Evolutionary conservation across 2,797 vertebrate genomes (phyloP), one percentile per base, ranked within the genome.

Genomic region (Tokudaia muenninki): DNA sequence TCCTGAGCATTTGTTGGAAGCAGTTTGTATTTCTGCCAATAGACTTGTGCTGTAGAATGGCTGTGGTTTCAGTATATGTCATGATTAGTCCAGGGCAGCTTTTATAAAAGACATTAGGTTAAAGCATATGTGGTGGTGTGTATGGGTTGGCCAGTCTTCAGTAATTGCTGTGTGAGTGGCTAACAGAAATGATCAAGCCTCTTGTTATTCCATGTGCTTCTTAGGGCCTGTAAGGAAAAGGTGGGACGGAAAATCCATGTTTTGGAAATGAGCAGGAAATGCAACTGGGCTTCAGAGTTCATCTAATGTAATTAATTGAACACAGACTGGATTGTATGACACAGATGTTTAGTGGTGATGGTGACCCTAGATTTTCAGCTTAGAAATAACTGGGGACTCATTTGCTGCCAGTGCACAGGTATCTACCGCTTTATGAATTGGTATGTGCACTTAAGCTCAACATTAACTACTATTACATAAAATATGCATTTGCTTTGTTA

Each of bases 401-500:
- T 90, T 90, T 94, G 26, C 50, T 91, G 52, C 65, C 75, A 72
- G 29, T 77, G 84, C 72, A 87, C 1, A 29, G 16, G 26, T 89
- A 47, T 61, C 34, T 87, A 14, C 82, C 21, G 67, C 90, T 94
- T 92, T 65, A 55, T 31, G 37, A 29, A 94, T 78, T 29, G 31
- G 3, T 29, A 12, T 90, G 29, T 84, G 44, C 70, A 92, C 2
- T 88, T 67, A 50, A 50, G 10, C 34, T 61, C 65, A 44, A 41
- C 41, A 11, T 74, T 78, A 92, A 47, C 50, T 92, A 47, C 70
- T 93, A 29, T 4, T 72, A 77, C 22, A 41, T 87, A 63, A 75
- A 75, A 89, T 91, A 92, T 94, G 78, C 21, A 96, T 97, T 97
- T 97, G 22, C 91, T 97, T 95, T 88, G 41, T 87, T 78, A 77